Evolutionary conservation across 2,797 vertebrate species (phyloP), one percentile per base, ranked within the genome.

Genomic region (Tokudaia muenninki): DNA sequence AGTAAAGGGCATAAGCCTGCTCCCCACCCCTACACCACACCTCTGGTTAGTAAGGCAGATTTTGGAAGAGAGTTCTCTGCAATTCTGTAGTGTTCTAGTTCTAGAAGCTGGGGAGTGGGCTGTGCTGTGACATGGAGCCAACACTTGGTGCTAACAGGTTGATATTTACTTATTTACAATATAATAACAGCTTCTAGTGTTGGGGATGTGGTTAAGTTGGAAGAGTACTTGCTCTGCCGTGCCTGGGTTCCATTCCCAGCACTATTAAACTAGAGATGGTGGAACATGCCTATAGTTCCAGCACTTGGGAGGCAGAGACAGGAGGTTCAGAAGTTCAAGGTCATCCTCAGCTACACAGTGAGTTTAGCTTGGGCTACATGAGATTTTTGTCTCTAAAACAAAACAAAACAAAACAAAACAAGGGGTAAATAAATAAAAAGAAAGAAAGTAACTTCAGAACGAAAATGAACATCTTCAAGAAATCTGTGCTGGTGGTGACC

Each of bases 121-220:
- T 26, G 47, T 41, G 61, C 34, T 0, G 0, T 11, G 4, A 21
- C 16, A 0, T 0, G 3, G 50, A 55, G 80, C 3, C 3, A 41
- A 47, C 63, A 1, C 24, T 70, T 65, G 80, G 6, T 24, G n/a
- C 34, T 5, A 4, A 1, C 63, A 52, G 19, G 22, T 63, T 7
- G 11, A 37, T 91, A 17, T 82, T 79, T 77, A 8, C 2, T 81
- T 59, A 63, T 84, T 96, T 81, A 77, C 65, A 61, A 13, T 29
- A 14, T 4, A 37, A 4, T 31, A 31, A 4, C n/a, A 88, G 17
- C 22, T 14, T 34, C 52, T 82, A 24, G 59, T 26, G 41, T 24
- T 9, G 16, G 31, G 2, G 4, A 29, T 24, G 31, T n/a, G 37
- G 29, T 10, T 78, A 29, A 34, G 70, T 14, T 34, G 10, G 74